Evolutionary conservation across 2,113 vertebrate species (phyloP).

Genomic region (Alligator sinensis): DNA sequence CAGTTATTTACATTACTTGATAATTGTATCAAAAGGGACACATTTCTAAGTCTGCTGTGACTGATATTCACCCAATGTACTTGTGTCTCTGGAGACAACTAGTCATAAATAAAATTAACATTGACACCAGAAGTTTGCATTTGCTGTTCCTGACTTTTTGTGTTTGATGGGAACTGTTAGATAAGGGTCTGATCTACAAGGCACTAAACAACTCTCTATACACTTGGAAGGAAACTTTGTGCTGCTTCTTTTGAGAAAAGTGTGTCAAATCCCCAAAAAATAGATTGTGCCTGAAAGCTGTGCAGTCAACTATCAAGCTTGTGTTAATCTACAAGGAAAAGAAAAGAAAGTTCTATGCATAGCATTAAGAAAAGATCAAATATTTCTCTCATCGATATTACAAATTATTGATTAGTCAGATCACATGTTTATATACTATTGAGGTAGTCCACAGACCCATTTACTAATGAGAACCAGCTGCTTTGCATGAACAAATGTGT

Average conservation of each 20-base stretch:
- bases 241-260: neutral
- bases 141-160: neutral
- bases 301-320: neutral
- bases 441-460: too few relatives aligned
- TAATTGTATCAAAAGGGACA: neutral
- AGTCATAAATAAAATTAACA: neutral
- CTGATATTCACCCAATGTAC: neutral
- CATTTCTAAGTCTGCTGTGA: neutral
- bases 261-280: neutral
- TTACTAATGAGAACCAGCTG: neutral
- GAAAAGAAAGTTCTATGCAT: neutral
- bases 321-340: neutral
- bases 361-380: rapidly evolving
- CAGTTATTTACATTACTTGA: neutral
- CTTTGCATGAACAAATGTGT: neutral
- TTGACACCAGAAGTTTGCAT: neutral
- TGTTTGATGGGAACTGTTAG: neutral
- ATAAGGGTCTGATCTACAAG: neutral
- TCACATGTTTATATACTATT: neutral
- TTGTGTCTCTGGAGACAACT: neutral
- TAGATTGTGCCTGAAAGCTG: rapidly evolving
- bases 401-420: neutral
- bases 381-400: neutral
- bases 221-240: neutral
- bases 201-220: neutral